phyloP scores from a whole-genome alignment of 2,797 vertebrate genomes.

The Anguilla obscura region DNA sequence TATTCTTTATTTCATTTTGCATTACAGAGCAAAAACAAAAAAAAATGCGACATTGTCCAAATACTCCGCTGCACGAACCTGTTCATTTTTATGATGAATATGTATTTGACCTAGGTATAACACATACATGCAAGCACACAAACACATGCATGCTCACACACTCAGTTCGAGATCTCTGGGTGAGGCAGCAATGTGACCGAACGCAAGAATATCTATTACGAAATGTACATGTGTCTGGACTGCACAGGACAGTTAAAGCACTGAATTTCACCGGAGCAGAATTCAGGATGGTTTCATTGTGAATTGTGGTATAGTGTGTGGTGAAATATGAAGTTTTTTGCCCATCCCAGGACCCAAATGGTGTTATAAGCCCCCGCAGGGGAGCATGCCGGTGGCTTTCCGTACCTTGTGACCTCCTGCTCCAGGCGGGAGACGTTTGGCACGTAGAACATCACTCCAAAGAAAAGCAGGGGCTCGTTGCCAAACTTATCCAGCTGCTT shows the following conservation, averaged over 20 bases:
- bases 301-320: too few species aligned
- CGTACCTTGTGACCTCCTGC: slow-evolving; percentile 92
- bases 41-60: too few species aligned
- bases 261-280: background rate
- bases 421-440: slow-evolving; percentile 88
- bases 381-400: background rate
- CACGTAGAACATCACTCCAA: slow-evolving; percentile 97
- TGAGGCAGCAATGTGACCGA: background rate
- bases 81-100: too few species aligned
- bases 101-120: background rate
- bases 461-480: slow-evolving; percentile 92
- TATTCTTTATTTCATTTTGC: too few species aligned
- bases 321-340: background rate
- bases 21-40: too few species aligned
- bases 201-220: background rate
- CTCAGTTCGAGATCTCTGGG: background rate
- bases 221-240: background rate
- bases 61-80: too few species aligned
- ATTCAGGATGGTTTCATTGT: too few species aligned
- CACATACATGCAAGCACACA: slow-evolving; percentile 30
- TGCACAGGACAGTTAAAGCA: background rate
- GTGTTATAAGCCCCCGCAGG: background rate
- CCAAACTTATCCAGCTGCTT: slow-evolving; percentile 98
- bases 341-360: background rate
- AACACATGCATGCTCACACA: background rate